These are phyloP conservation scores for Poeciliopsis paucimaculata DNA, from an alignment of 2,797 vertebrate species.

Conservation along the genomic window DNA sequence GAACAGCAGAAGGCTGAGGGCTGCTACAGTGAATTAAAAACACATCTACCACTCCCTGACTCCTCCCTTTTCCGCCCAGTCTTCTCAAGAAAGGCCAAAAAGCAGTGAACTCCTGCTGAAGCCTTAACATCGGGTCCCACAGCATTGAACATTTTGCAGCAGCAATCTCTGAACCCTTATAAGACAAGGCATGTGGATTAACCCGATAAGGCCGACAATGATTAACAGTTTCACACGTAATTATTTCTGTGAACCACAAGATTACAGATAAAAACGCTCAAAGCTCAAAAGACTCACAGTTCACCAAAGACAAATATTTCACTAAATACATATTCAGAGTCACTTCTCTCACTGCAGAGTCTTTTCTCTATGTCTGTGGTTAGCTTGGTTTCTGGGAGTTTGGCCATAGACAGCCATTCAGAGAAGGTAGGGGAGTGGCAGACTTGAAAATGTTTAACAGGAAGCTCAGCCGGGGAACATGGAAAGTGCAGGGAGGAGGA, in stretches of 20 bases:
- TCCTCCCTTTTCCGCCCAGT: constrained; percentile 49
- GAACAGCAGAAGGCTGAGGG: constrained; percentile 34
- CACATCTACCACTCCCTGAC: constrained; percentile 64
- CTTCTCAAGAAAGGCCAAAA: constrained; percentile 40
- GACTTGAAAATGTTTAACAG: constrained; percentile 44
- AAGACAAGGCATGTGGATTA: constrained; percentile 1
- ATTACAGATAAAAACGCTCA: constrained; percentile 11
- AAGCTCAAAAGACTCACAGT: constrained; percentile 8
- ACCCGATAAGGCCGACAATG: constrained; percentile 5
- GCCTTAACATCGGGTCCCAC: constrained; percentile 20
- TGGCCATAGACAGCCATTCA: constrained; percentile 32
- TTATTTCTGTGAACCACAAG: constrained; percentile 5
- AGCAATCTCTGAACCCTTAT: constrained; percentile 13
- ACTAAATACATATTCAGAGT: constrained; percentile 18
- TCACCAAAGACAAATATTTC: constrained; percentile 10
- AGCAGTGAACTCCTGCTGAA: constrained; percentile 33
- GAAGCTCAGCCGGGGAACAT: constrained; percentile 42
- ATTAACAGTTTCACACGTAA: constrained; percentile 6
- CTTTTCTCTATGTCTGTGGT: constrained; percentile 40
- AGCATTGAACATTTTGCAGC: constrained; percentile 37
- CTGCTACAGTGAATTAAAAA: constrained; percentile 70
- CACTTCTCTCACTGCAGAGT: constrained; percentile 21
- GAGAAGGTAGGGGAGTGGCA: constrained; percentile 19
- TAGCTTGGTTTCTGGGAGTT: constrained; percentile 39
- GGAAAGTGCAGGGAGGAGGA: constrained; percentile 46